These are phyloP conservation scores for Argyresthia albistria DNA, from an alignment of 2,888 invertebrate genomes.

Conservation along the genomic window DNA sequence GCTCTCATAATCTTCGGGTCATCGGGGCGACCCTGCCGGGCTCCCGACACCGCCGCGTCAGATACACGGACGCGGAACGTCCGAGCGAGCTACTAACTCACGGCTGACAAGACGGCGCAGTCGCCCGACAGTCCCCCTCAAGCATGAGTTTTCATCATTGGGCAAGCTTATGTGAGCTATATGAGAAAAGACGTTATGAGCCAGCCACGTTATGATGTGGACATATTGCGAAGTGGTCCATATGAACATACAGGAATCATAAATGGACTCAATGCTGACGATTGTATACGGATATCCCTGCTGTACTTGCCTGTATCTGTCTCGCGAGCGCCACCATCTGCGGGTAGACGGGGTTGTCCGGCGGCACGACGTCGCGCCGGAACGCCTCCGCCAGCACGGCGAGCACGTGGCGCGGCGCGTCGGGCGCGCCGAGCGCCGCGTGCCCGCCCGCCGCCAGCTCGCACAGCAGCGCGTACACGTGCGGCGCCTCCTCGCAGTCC, in stretches of 20 bases:
- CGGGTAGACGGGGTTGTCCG: slow-evolving; percentile 79
- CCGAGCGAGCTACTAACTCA: no score
- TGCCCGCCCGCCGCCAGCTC: slow-evolving; percentile 95
- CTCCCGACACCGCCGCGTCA: no score
- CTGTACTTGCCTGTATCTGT: slow-evolving; percentile 69
- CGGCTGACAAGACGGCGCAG: no score
- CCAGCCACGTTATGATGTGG: no score
- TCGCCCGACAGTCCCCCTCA: no score
- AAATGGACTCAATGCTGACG: no score
- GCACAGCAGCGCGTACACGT: slow-evolving; percentile 96
- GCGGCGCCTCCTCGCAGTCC: slow-evolving; percentile 95
- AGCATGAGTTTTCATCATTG: no score
- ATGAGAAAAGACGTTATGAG: no score
- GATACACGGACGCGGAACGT: no score
- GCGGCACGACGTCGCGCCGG: slow-evolving; percentile 84
- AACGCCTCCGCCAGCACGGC: slow-evolving; percentile 93
- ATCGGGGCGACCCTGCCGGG: not conserved
- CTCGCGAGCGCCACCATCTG: slow-evolving; percentile 89
- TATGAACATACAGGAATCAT: no score
- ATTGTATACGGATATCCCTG: not conserved
- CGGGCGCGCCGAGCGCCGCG: slow-evolving; percentile 86
- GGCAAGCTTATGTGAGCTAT: no score
- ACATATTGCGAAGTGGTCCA: no score
- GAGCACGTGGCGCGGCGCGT: slow-evolving; percentile 91
- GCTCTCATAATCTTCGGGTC: not conserved